phyloP scores from a whole-genome alignment of 2,797 vertebrate species.

The Kryptolebias ocellatus region DNA sequence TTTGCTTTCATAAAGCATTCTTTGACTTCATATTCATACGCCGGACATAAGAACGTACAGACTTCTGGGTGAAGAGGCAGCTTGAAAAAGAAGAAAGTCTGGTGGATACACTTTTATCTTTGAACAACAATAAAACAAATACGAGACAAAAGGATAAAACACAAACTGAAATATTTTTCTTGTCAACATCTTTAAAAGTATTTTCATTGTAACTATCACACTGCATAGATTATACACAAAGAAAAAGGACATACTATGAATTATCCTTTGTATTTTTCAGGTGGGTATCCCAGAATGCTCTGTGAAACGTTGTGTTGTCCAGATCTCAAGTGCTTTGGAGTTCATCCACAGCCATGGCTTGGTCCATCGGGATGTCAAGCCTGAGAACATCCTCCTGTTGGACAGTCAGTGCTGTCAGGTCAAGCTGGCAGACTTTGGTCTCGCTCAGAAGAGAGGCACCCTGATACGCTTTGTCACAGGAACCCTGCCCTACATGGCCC shows the following conservation, averaged over 20 bases:
- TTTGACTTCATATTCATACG: too few species aligned
- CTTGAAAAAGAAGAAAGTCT: too few species aligned
- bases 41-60: too few species aligned
- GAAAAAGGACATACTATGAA: not conserved
- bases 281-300: slow-evolving; percentile 83
- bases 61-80: too few species aligned
- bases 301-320: slow-evolving; percentile 83
- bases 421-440: slow-evolving; percentile 87
- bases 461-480: slow-evolving; percentile 81
- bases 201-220: too few species aligned
- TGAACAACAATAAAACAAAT: too few species aligned
- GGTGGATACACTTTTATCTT: too few species aligned
- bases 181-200: too few species aligned
- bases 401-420: slow-evolving; percentile 81
- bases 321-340: slow-evolving; percentile 84
- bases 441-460: slow-evolving; percentile 84
- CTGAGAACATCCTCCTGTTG: slow-evolving; percentile 85
- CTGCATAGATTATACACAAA: too few species aligned
- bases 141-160: too few species aligned
- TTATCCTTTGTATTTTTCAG: slow-evolving; percentile 44
- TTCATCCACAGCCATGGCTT: slow-evolving; percentile 84
- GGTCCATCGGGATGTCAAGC: slow-evolving; percentile 86
- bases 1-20: too few species aligned
- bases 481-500: slow-evolving; percentile 85
- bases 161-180: too few species aligned